phyloP scores from a whole-genome alignment of 2,113 vertebrate genomes.

The Balaenoptera acutorostrata region DNA sequence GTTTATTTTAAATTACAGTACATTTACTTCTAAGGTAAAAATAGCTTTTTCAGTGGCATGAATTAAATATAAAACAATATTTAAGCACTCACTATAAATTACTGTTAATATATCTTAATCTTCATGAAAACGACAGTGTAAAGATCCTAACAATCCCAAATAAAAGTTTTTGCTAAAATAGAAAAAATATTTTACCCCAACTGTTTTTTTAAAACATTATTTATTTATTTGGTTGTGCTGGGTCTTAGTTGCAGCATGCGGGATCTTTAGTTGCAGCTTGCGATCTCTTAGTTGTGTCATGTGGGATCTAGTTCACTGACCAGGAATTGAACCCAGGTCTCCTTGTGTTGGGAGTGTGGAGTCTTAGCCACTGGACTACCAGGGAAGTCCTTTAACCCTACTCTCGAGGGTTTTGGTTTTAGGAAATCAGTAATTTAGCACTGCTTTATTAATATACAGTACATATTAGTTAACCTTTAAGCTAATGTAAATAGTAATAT shows the following conservation, averaged over 20 bases:
- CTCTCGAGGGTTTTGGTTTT: background rate
- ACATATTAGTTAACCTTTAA: background rate
- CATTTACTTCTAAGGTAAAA: background rate
- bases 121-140: background rate
- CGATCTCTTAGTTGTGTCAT: too few relatives aligned
- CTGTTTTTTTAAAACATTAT: background rate
- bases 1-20: background rate
- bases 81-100: background rate
- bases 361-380: too few relatives aligned
- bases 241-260: too few relatives aligned
- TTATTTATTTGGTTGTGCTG: too few relatives aligned
- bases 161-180: background rate
- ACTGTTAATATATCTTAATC: background rate
- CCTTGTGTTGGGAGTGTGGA: too few relatives aligned
- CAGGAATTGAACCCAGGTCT: too few relatives aligned
- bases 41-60: background rate
- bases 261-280: too few relatives aligned
- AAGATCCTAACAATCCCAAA: background rate
- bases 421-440: background rate
- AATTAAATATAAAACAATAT: constrained; percentile 1
- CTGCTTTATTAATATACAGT: background rate
- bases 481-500: background rate
- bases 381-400: background rate
- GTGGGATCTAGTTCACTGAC: background rate
- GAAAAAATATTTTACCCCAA: background rate